These are phyloP conservation scores for Prietella phreatophila DNA, from an alignment of 2,113 vertebrate genomes.

Conservation along the genomic window DNA sequence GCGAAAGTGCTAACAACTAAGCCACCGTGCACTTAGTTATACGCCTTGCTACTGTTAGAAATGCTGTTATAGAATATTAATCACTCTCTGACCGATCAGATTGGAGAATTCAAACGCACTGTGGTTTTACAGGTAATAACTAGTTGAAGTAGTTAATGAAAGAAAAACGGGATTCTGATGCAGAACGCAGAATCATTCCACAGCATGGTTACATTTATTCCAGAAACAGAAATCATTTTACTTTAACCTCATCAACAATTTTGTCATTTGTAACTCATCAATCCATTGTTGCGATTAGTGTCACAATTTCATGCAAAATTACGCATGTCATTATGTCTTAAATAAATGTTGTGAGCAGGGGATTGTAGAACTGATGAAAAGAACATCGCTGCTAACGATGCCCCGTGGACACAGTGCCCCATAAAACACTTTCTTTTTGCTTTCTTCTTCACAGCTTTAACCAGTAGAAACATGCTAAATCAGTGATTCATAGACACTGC, in stretches of 20 bases:
- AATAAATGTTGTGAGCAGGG: conserved; percentile 62
- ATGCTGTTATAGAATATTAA: neutral
- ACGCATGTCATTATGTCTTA: conserved; percentile 74
- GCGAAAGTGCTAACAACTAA: too few species aligned
- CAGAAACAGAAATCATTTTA: conserved; percentile 14
- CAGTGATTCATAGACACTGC: neutral
- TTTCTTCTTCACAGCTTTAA: neutral
- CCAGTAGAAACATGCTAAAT: neutral
- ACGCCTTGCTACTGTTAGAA: neutral
- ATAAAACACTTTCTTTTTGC: neutral
- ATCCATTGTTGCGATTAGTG: conserved; percentile 66
- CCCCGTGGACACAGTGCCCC: conserved; percentile 53
- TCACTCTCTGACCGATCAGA: neutral
- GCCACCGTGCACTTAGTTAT: too few species aligned
- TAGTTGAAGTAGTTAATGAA: neutral
- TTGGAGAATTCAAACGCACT: neutral
- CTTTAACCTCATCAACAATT: conserved; percentile 44
- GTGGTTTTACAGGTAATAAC: too few species aligned
- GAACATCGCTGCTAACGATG: conserved; percentile 58
- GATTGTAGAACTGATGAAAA: conserved; percentile 65
- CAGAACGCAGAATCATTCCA: neutral
- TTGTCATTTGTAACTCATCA: conserved; percentile 9
- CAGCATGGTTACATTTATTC: neutral
- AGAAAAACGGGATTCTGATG: neutral
- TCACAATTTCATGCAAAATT: conserved; percentile 76